A percentile compares a stretch with the other conserved stretches of the same genome.
phyloP scores from a whole-genome alignment of 2,888 invertebrate species.

The Callimorpha dominula region DNA sequence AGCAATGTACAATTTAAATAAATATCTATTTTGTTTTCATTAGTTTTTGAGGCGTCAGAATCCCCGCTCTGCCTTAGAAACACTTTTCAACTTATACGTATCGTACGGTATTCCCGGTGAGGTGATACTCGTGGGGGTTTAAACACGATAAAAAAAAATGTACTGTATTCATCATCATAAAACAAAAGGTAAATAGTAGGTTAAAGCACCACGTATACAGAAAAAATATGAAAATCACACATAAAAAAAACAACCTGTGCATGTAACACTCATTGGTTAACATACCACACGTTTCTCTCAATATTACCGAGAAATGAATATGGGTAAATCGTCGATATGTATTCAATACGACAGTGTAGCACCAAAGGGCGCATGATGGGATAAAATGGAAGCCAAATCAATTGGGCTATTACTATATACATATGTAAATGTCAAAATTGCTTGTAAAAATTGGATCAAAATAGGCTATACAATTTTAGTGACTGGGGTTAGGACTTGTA shows the following conservation, averaged over 20 bases:
- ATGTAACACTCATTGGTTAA: constrained; percentile 25
- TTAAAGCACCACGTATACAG: neutral
- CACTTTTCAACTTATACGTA: neutral
- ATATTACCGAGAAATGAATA: constrained; percentile 31
- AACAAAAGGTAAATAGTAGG: neutral
- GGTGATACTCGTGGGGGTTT: too few relatives aligned
- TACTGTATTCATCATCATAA: too few relatives aligned
- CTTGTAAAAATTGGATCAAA: constrained; percentile 28
- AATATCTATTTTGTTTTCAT: too few relatives aligned
- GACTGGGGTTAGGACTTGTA: constrained; percentile 14
- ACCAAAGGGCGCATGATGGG: constrained; percentile 21
- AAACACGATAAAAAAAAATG: too few relatives aligned
- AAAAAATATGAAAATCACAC: neutral
- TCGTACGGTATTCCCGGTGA: neutral
- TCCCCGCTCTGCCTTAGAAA: neutral
- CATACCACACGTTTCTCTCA: constrained; percentile 29
- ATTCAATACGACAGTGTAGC: constrained; percentile 23
- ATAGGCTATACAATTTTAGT: constrained; percentile 30
- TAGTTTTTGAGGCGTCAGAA: neutral
- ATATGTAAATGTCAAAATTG: constrained; percentile 34
- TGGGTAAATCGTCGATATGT: constrained; percentile 38
- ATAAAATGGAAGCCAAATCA: constrained; percentile 25
- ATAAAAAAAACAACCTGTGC: neutral
- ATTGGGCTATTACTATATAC: constrained; percentile 29
- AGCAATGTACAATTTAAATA: neutral